These are phyloP conservation scores for Venturia canescens DNA, from an alignment of 1,140 invertebrate genomes.

Conservation along the genomic window DNA sequence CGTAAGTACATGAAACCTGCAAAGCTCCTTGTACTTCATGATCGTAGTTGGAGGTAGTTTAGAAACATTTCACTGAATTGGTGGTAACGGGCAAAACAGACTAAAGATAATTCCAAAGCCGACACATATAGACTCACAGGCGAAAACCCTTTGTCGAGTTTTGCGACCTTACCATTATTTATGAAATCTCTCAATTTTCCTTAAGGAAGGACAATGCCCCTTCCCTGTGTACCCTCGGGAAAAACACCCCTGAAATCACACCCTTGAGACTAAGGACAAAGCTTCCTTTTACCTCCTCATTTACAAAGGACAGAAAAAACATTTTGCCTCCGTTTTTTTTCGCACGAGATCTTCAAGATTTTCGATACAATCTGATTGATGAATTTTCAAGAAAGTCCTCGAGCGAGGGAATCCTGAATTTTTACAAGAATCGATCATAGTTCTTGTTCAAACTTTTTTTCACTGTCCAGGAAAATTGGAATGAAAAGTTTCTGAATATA, in stretches of 20 bases:
- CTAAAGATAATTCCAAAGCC: not conserved
- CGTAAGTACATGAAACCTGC: slow-evolving; percentile 20
- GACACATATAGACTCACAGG: slow-evolving; percentile 32
- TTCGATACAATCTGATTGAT: not conserved
- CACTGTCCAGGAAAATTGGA: too few species aligned
- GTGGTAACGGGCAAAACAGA: slow-evolving; percentile 15
- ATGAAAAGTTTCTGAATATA: too few species aligned
- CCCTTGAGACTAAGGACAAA: not conserved
- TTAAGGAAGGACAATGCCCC: slow-evolving; percentile 3
- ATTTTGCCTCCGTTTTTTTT: not conserved
- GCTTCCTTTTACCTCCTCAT: not conserved
- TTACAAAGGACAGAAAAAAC: not conserved
- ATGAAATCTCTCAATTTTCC: slow-evolving; percentile 41
- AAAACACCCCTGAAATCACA: slow-evolving; percentile 19
- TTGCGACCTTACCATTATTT: slow-evolving; percentile 34
- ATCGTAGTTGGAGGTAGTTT: not conserved
- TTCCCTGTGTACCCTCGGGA: not conserved
- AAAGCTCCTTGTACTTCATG: slow-evolving; percentile 12
- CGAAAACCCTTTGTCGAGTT: not conserved
- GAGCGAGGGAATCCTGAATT: too few species aligned
- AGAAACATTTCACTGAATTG: slow-evolving; percentile 16
- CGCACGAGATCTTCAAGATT: not conserved
- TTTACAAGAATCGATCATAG: too few species aligned
- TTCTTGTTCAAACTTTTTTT: too few species aligned
- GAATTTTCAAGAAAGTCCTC: too few species aligned